Percentiles rank a stretch among this genome's conserved stretches.
Evolutionary conservation across 2,113 vertebrate species (phyloP).

Genomic region (Osmerus mordax): DNA sequence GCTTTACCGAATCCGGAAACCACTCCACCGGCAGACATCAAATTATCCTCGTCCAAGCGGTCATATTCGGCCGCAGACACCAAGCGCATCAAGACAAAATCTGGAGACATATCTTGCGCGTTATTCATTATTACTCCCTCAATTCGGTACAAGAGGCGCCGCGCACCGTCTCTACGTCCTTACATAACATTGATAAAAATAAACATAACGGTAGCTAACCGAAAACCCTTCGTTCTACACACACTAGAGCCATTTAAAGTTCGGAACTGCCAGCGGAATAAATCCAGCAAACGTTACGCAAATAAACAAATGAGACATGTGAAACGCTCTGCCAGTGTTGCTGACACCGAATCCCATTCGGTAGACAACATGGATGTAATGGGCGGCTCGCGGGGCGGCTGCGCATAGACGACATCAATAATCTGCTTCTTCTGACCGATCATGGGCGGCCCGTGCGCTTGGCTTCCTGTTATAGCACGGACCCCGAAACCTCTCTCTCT

Average conservation of each 20-base stretch:
- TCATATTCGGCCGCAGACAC: conserved; percentile 70
- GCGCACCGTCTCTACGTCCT: conserved; percentile 28
- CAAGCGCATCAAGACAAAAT: conserved; percentile 71
- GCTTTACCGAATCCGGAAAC: conserved; percentile 52
- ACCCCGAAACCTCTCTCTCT: background rate
- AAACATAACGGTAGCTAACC: conserved; percentile 30
- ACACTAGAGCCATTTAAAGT: conserved; percentile 32
- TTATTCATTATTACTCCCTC: conserved; percentile 60
- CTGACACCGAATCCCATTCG: conserved; percentile 43
- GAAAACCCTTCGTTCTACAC: conserved; percentile 19
- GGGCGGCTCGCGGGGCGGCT: conserved; percentile 26
- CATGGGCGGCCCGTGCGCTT: conserved; percentile 10
- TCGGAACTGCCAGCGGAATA: conserved; percentile 26
- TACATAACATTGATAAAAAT: conserved; percentile 58
- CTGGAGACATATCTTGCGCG: conserved; percentile 69
- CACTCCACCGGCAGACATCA: conserved; percentile 45
- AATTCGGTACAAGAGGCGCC: conserved; percentile 29
- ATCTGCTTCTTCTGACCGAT: conserved; percentile 38
- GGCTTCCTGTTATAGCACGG: conserved; percentile 8
- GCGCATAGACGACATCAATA: conserved; percentile 45
- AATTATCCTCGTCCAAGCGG: conserved; percentile 61
- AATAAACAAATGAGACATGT: conserved; percentile 23
- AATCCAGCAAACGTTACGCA: conserved; percentile 21
- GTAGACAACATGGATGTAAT: conserved; percentile 46
- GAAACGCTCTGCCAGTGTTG: conserved; percentile 22